Base-by-base conservation (phyloP, 1,140 invertebrate species). In the Drosophila guanche region DNA sequence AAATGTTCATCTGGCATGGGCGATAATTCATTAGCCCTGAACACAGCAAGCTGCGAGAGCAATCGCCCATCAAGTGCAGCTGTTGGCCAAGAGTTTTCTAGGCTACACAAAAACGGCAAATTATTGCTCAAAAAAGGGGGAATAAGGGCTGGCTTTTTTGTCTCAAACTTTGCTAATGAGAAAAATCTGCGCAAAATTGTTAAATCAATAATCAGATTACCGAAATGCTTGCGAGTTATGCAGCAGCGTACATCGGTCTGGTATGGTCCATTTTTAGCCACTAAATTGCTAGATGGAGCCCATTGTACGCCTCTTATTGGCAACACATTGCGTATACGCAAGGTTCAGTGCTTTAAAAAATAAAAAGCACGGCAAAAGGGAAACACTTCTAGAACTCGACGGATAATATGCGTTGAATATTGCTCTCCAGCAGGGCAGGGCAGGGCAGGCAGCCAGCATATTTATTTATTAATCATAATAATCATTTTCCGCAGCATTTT, bases 381-480 rank as follows among this genome's bases (percentile, higher is more conserved):
- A 47, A 41, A 10, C 10, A 58, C 73, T 75, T 85, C 85, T 85
- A 60, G 50, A 85, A 61, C 40, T 66, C 54, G 73, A 76, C 56
- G 55, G 56, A 66, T 53, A 57, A 84, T 85, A 79, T 54, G 71
- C 74, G 59, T 55, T 66, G 70, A 77, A 47, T 81, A 56, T 55
- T 54, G 41, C 52, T 29, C 45, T 16, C 12, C 12, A 41, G n/a
- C 37, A 4, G 22, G 4, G 41, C 10, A 46, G 40, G 46, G n/a
- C 37, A 4, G 22, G 4, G 41, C 10, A 46, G 40, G 48, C 43
- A 52, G 51, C 46, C 46, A 5, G 60, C 73, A 76, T 81, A 88
- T 81, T 88, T 88, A 88, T 88, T 88, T 88, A 88, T 88, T 88
- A 88, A 88, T 88, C 83, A 83, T 88, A 88, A 88, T 88, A 88